These are phyloP conservation scores for Barypeithes pellucidus DNA, from an alignment of 2,888 invertebrate species.

Conservation along the genomic window DNA sequence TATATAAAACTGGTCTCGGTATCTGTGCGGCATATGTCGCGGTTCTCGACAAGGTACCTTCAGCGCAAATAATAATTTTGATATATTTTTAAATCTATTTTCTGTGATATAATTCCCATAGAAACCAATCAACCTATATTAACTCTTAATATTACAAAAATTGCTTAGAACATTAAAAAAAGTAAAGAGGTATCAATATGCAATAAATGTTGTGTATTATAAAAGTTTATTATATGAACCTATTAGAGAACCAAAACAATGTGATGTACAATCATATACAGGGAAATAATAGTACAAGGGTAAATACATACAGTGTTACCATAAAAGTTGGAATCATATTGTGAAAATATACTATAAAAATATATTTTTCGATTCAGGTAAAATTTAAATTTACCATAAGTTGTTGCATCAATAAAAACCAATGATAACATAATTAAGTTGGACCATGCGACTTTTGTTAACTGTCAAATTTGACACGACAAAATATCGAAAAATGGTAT, in stretches of 20 bases:
- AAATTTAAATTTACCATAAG: too few relatives aligned
- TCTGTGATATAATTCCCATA: slow-evolving; percentile 39
- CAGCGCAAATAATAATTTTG: neutral
- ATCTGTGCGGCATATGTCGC: too few relatives aligned
- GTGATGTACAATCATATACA: slow-evolving; percentile 65
- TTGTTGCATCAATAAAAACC: too few relatives aligned
- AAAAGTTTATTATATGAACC: slow-evolving; percentile 57
- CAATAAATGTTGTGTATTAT: slow-evolving; percentile 59
- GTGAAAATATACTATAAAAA: too few relatives aligned
- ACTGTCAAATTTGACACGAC: too few relatives aligned
- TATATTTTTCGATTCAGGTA: too few relatives aligned
- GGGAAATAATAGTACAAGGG: slow-evolving; percentile 51
- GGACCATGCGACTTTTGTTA: too few relatives aligned
- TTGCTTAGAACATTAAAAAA: slow-evolving; percentile 7
- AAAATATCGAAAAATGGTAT: too few relatives aligned
- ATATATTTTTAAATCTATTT: slow-evolving; percentile 31
- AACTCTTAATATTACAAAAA: slow-evolving; percentile 16
- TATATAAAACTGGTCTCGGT: too few relatives aligned
- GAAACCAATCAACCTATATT: slow-evolving; percentile 22
- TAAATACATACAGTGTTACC: neutral
- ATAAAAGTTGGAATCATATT: too few relatives aligned
- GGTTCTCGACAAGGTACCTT: too few relatives aligned
- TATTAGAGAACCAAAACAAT: slow-evolving; percentile 53
- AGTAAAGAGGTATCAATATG: slow-evolving; percentile 47
- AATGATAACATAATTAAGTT: too few relatives aligned